Conservation (phyloP, 2,888 invertebrate species). For the Chelonus formosanus region DNA sequence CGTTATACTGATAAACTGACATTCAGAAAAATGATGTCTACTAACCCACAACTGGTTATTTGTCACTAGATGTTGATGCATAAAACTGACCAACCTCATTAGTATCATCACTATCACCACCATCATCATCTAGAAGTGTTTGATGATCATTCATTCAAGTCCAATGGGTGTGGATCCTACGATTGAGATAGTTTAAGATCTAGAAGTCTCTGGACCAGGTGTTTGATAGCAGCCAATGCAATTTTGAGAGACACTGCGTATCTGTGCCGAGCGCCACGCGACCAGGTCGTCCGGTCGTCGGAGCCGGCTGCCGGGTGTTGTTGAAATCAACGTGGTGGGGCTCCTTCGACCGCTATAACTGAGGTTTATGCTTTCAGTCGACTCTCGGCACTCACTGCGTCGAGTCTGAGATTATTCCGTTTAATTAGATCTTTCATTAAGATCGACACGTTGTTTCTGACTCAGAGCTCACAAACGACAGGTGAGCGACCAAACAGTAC, state of each 20-base stretch:
- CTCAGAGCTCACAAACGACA: constrained; percentile 30
- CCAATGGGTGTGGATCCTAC: too few relatives aligned
- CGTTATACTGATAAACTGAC: too few relatives aligned
- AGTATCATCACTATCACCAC: too few relatives aligned
- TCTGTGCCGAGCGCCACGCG: constrained; percentile 60
- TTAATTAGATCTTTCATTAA: constrained; percentile 43
- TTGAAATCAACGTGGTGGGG: constrained; percentile 62
- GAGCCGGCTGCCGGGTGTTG: constrained; percentile 56
- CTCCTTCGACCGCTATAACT: constrained; percentile 58
- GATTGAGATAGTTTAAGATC: too few relatives aligned
- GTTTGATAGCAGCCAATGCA: constrained; percentile 19
- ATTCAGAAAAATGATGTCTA: too few relatives aligned
- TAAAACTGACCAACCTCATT: too few relatives aligned
- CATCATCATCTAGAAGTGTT: too few relatives aligned
- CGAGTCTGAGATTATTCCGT: constrained; percentile 55
- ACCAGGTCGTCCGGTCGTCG: constrained; percentile 58
- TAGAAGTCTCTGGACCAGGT: constrained; percentile 2
- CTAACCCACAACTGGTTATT: too few relatives aligned
- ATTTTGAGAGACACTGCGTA: constrained; percentile 61
- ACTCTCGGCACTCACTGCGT: constrained; percentile 62
- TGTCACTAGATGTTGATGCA: too few relatives aligned
- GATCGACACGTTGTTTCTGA: constrained; percentile 17
- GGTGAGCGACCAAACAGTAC: constrained; percentile 34
- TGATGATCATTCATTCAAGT: too few relatives aligned
- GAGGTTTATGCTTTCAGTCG: constrained; percentile 59